phyloP scores from a whole-genome alignment of 2,113 vertebrate species.

The Anguilla rostrata region DNA sequence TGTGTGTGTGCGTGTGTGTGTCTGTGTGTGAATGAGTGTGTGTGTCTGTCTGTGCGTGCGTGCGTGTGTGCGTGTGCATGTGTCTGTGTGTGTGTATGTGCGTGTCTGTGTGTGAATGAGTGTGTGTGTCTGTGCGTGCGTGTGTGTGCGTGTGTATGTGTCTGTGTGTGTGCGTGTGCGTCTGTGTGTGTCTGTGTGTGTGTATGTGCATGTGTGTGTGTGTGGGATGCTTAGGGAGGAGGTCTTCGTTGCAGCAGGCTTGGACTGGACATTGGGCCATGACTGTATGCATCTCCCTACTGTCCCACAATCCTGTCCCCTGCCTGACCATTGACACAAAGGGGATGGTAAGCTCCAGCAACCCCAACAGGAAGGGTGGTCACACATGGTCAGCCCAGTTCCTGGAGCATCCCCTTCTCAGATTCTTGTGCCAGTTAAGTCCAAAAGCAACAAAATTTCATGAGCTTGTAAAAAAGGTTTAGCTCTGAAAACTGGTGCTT shows the following conservation, averaged over 20 bases:
- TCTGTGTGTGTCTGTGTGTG: slow-evolving; percentile 67
- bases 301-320: not conserved
- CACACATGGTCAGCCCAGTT: not conserved
- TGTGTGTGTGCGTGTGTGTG: no score
- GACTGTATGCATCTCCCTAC: slow-evolving; percentile 54
- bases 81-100: slow-evolving; percentile 59
- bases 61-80: no score
- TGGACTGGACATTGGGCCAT: slow-evolving; percentile 49
- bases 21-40: no score
- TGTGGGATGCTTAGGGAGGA: slow-evolving; percentile 54
- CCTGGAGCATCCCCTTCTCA: not conserved
- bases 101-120: slow-evolving; percentile 24
- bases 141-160: slow-evolving; percentile 45
- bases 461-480: not conserved
- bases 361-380: not conserved
- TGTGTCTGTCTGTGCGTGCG: no score
- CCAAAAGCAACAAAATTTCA: not conserved
- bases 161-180: slow-evolving; percentile 59
- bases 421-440: not conserved
- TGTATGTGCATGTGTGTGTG: slow-evolving; percentile 14
- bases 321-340: not conserved
- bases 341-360: not conserved
- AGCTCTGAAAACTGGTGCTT: not conserved
- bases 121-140: slow-evolving; percentile 68
- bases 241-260: slow-evolving; percentile 63